Percentiles rank a stretch among this genome's conserved stretches.
phyloP scores from a whole-genome alignment of 2,888 invertebrate genomes.

The Apodemia mormo region DNA sequence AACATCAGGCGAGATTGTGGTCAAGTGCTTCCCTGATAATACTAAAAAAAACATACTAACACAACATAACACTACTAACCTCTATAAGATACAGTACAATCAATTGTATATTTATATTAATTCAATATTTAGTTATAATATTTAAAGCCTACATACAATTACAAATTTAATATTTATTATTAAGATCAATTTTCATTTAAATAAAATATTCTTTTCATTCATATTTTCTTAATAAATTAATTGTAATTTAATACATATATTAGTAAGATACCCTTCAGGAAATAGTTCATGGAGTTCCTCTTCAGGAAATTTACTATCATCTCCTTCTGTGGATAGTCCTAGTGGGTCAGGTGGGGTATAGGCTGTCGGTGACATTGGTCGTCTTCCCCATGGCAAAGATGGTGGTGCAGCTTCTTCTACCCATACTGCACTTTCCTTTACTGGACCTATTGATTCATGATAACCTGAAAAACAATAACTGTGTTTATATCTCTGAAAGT shows the following conservation, averaged over 20 bases:
- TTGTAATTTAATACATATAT: background rate
- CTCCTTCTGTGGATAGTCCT: constrained; percentile 95
- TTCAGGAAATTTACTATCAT: constrained; percentile 94
- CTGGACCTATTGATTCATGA: constrained; percentile 93
- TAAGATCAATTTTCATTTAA: no score
- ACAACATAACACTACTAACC: no score
- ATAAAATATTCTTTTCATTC: no score
- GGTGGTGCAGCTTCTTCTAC: constrained; percentile 96
- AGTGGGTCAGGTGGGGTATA: constrained; percentile 96
- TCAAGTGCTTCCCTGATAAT: no score
- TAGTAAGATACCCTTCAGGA: constrained; percentile 85
- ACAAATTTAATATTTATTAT: no score
- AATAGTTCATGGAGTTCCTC: constrained; percentile 94
- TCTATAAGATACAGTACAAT: no score
- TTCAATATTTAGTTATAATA: no score
- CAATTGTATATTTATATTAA: no score
- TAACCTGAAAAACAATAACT: constrained; percentile 79
- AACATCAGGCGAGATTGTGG: no score
- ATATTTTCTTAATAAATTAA: no score
- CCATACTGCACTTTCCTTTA: constrained; percentile 99
- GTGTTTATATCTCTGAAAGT: background rate
- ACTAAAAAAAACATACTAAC: no score
- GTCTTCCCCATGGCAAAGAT: constrained; percentile 90
- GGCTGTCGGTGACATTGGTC: constrained; percentile 92
- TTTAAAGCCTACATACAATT: no score